Evolutionary conservation across 2,888 invertebrate genomes (phyloP).

Genomic region (Fragum whitleyi): DNA sequence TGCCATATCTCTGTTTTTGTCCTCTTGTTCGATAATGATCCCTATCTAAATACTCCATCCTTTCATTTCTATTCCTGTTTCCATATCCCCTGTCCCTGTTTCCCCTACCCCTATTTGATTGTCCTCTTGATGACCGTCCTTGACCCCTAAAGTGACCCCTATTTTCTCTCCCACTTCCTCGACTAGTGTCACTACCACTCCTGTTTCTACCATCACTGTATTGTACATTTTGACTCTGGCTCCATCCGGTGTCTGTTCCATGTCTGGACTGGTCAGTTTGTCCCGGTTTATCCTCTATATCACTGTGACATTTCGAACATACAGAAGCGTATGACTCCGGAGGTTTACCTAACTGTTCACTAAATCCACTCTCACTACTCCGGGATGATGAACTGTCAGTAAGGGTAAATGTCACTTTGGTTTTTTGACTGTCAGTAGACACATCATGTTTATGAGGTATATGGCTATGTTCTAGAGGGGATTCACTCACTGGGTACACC

Average conservation of each 20-base stretch:
- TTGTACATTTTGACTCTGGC: neutral
- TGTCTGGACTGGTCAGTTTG: neutral
- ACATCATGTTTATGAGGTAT: neutral
- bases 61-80: neutral
- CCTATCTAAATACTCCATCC: neutral
- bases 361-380: conserved; percentile 77
- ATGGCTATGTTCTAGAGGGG: conserved; percentile 25
- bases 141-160: conserved; percentile 6
- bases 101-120: conserved; percentile 8
- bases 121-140: conserved; percentile 20
- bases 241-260: neutral
- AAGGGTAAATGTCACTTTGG: conserved; percentile 71
- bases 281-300: conserved; percentile 12
- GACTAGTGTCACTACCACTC: conserved; percentile 22
- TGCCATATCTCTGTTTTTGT: neutral
- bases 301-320: conserved; percentile 67
- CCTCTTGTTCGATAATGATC: neutral
- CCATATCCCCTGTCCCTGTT: conserved; percentile 2
- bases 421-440: conserved; percentile 13
- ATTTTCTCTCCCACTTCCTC: conserved; percentile 14
- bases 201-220: conserved; percentile 5
- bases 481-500: conserved; percentile 21
- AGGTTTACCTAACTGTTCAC: conserved; percentile 64
- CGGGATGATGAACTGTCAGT: conserved; percentile 70
- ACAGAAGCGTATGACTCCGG: conserved; percentile 71